These are phyloP conservation scores for Pristionchus maxplancki DNA, from an alignment of 2,888 invertebrate species.

Conservation along the genomic window DNA sequence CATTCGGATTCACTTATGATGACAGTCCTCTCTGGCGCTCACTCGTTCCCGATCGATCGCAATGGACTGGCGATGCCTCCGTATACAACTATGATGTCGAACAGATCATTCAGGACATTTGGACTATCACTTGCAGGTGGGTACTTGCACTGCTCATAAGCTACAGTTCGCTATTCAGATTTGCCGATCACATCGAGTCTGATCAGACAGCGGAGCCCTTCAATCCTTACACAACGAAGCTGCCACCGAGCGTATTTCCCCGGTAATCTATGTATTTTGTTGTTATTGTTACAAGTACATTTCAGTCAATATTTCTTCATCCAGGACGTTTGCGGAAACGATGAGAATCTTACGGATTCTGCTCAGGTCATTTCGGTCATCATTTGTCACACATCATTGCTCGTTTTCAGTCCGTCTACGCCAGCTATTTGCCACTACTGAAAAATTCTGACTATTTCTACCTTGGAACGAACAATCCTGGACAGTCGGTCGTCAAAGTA, in stretches of 20 bases:
- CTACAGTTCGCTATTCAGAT: neutral
- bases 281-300: neutral
- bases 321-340: neutral
- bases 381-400: neutral
- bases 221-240: neutral
- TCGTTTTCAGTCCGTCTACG: neutral
- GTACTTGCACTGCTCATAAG: neutral
- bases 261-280: neutral
- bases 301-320: neutral
- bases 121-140: constrained; percentile 30
- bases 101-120: neutral
- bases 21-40: constrained; percentile 34
- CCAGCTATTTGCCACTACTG: neutral
- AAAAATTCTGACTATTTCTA: neutral
- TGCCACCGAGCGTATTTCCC: neutral
- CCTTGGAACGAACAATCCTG: neutral
- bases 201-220: neutral
- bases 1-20: constrained; percentile 41
- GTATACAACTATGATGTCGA: neutral
- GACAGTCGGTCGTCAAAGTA: neutral
- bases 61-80: neutral
- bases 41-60: neutral
- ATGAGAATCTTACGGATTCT: neutral
- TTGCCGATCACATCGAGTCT: neutral
- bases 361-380: neutral